phyloP scores from a whole-genome alignment of 2,888 invertebrate species.

The Rhodophaea formosa region DNA sequence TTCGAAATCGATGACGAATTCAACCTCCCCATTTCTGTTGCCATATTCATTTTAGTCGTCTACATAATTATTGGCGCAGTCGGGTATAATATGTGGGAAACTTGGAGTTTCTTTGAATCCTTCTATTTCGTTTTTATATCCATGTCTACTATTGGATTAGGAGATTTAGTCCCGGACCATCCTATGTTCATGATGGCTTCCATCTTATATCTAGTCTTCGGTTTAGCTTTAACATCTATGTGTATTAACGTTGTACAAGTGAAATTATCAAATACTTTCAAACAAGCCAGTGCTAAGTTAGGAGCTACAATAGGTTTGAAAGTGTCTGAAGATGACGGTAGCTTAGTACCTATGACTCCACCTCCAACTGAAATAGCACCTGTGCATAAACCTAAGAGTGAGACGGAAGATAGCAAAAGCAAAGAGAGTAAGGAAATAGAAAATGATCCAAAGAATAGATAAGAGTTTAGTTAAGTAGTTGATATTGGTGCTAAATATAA shows the following conservation, averaged over 20 bases:
- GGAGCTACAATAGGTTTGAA: constrained; percentile 91
- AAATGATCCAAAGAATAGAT: constrained; percentile 58
- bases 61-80: constrained; percentile 94
- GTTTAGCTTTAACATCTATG: constrained; percentile 97
- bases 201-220: constrained; percentile 95
- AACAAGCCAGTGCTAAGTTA: constrained; percentile 90
- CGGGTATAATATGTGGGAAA: constrained; percentile 88
- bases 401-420: constrained; percentile 45
- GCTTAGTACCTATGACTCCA: constrained; percentile 68
- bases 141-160: constrained; percentile 98
- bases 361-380: constrained; percentile 66
- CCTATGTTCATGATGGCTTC: constrained; percentile 95
- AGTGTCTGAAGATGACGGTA: constrained; percentile 85
- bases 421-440: constrained; percentile 44
- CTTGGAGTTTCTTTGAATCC: constrained; percentile 95
- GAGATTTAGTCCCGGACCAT: constrained; percentile 94
- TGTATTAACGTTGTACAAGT: constrained; percentile 97
- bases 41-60: constrained; percentile 88
- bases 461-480: constrained; percentile 31
- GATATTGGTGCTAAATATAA: constrained; percentile 4
- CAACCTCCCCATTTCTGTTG: constrained; percentile 95
- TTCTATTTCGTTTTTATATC: constrained; percentile 99
- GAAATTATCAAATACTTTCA: constrained; percentile 89
- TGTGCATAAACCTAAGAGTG: constrained; percentile 59
- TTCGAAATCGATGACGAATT: constrained; percentile 95